These are phyloP conservation scores for Macrosoma leucophasiata DNA, from an alignment of 2,888 invertebrate species.

Conservation along the genomic window DNA sequence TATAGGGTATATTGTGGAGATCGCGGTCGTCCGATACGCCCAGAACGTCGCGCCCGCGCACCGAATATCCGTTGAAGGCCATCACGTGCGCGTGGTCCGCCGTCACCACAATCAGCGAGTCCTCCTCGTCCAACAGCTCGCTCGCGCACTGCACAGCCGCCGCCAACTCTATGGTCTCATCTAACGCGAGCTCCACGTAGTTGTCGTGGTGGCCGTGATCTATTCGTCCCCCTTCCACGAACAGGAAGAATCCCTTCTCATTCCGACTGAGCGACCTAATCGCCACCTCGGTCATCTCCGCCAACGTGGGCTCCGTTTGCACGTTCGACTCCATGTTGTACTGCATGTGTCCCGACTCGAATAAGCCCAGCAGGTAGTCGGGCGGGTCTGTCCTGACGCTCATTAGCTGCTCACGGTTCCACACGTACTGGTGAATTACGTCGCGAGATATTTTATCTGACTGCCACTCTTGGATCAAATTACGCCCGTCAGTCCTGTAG, in stretches of 20 bases:
- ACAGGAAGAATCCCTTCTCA: conserved; percentile 80
- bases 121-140: conserved; percentile 47
- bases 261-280: conserved; percentile 77
- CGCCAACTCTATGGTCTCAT: conserved; percentile 78
- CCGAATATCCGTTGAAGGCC: conserved; percentile 78
- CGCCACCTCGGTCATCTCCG: conserved; percentile 60
- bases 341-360: conserved; percentile 75
- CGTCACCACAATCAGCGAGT: conserved; percentile 84
- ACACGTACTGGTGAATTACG: conserved; percentile 65
- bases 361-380: conserved; percentile 77
- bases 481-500: conserved; percentile 71
- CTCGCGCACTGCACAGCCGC: conserved; percentile 63
- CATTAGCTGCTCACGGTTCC: conserved; percentile 75
- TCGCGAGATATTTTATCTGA: conserved; percentile 50
- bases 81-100: conserved; percentile 83
- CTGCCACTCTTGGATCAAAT: conserved; percentile 81
- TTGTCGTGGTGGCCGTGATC: conserved; percentile 78
- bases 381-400: conserved; percentile 57
- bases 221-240: conserved; percentile 79
- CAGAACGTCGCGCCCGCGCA: conserved; percentile 44
- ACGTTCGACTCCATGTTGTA: conserved; percentile 77
- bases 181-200: conserved; percentile 69
- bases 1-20: conserved; percentile 57
- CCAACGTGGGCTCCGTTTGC: conserved; percentile 42
- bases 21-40: conserved; percentile 42